A percentile compares a stretch with the other conserved stretches of the same genome.
These are phyloP conservation scores for Bucco capensis DNA, from an alignment of 2,113 vertebrate genomes.

Conservation along the genomic window DNA sequence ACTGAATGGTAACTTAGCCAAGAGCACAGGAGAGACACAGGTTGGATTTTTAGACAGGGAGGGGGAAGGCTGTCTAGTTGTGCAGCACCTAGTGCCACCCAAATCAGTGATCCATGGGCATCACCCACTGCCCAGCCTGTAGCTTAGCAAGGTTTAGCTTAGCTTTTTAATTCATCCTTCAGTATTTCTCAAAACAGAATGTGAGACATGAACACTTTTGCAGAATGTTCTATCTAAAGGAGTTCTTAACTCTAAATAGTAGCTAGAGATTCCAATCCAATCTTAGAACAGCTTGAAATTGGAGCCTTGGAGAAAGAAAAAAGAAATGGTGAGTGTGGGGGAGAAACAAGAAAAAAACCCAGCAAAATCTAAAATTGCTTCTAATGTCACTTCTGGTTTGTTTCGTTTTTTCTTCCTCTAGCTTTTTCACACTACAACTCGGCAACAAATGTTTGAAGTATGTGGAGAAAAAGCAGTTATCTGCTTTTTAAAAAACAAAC, in stretches of 20 bases:
- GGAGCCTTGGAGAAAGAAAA: not conserved
- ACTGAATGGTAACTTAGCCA: not conserved
- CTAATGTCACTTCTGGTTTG: not conserved
- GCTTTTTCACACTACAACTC: not conserved
- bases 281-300: not conserved
- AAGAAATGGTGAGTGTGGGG: accelerated
- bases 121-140: too few species aligned
- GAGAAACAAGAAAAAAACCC: not conserved
- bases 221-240: not conserved
- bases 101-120: too few species aligned
- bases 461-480: not conserved
- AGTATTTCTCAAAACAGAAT: not conserved
- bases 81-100: too few species aligned
- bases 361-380: not conserved
- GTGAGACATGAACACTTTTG: not conserved
- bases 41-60: too few species aligned
- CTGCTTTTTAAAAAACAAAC: too few species aligned
- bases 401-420: too few species aligned
- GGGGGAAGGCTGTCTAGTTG: too few species aligned
- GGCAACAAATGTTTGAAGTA: not conserved
- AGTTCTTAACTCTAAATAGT: not conserved
- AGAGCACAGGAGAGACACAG: too few species aligned
- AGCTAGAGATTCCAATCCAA: not conserved
- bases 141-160: too few species aligned
- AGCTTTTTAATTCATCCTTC: too few species aligned